Percentiles rank a stretch among this genome's conserved stretches.
phyloP scores from a whole-genome alignment of 2,797 vertebrate species.

The Graptemys geographica region DNA sequence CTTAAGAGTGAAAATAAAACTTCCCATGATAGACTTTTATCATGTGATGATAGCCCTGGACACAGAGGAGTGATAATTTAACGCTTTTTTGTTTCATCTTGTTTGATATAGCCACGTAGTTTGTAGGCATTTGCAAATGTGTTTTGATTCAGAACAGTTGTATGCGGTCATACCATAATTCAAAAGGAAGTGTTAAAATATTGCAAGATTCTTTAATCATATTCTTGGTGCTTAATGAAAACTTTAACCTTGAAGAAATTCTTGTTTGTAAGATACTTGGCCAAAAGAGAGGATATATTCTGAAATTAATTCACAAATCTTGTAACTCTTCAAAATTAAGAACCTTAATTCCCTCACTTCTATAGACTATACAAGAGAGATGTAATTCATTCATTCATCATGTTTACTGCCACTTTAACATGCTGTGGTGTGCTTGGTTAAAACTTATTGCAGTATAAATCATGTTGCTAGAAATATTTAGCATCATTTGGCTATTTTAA shows the following conservation, averaged over 20 bases:
- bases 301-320: neutral
- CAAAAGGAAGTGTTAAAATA: fast-evolving
- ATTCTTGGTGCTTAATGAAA: neutral
- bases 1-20: neutral
- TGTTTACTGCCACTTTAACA: neutral
- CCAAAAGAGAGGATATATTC: neutral
- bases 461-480: neutral
- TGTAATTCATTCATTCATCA: neutral
- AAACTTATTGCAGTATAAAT: neutral
- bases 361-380: neutral
- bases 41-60: neutral
- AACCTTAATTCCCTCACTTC: neutral
- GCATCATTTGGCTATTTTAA: neutral
- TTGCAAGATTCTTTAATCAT: no score
- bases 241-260: neutral
- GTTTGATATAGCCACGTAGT: neutral
- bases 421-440: neutral
- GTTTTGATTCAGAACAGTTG: neutral
- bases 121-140: neutral
- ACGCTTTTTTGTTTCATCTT: neutral
- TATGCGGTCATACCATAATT: neutral
- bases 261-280: neutral
- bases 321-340: neutral
- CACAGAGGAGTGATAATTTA: neutral
- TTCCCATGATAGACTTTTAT: neutral